Conservation (phyloP, 2,113 vertebrate genomes). For the Sylvilagus bachmani region DNA sequence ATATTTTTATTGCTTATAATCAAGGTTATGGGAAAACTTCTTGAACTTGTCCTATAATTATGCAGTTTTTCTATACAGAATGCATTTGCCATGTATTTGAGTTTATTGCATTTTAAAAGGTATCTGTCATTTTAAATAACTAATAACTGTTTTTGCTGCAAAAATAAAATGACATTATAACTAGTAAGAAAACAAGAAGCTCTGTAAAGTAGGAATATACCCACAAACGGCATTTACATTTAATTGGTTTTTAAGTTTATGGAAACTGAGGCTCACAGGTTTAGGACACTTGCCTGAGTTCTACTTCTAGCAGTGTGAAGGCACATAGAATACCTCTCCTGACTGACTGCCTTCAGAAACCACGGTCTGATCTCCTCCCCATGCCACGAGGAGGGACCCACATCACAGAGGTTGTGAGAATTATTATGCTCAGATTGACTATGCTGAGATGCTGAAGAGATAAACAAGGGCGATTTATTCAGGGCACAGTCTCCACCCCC, state of each 20-base stretch:
- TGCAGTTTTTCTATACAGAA: background rate
- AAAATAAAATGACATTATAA: background rate
- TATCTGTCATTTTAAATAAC: background rate
- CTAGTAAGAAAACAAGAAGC: background rate
- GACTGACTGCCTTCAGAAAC: background rate
- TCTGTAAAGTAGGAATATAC: background rate
- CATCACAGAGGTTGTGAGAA: background rate
- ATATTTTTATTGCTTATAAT: background rate
- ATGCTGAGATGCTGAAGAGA: background rate
- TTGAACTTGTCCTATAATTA: background rate
- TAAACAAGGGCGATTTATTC: background rate
- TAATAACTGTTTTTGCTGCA: constrained; percentile 23
- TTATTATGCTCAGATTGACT: background rate
- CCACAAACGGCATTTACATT: background rate
- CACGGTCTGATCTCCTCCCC: background rate
- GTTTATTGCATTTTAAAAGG: constrained; percentile 11
- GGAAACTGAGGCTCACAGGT: background rate
- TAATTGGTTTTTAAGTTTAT: constrained; percentile 43
- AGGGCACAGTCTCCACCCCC: background rate
- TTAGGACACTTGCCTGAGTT: constrained; percentile 13
- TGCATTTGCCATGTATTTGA: background rate
- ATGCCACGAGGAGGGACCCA: background rate
- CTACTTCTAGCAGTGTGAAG: background rate
- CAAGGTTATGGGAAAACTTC: background rate
- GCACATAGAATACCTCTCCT: background rate